Evolutionary conservation across 2,888 invertebrate species (phyloP).

Genomic region (Zelleria hepariella): DNA sequence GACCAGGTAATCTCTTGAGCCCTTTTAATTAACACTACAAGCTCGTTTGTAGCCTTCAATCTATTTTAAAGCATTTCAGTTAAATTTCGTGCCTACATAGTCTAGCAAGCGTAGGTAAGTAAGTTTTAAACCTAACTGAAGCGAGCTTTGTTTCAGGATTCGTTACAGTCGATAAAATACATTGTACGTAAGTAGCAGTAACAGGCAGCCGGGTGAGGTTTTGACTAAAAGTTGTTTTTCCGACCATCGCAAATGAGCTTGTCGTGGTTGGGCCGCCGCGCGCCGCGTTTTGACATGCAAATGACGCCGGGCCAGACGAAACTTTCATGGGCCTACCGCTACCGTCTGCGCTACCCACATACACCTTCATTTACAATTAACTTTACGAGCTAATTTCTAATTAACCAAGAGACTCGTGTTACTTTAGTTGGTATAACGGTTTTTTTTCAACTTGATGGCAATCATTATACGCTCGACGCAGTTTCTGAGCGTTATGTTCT

Average conservation of each 20-base stretch:
- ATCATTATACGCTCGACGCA: neutral
- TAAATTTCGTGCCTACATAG: neutral
- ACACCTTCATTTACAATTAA: neutral
- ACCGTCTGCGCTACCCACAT: neutral
- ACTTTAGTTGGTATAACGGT: neutral
- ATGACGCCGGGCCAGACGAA: constrained; percentile 24
- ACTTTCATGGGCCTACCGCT: neutral
- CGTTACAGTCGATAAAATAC: neutral
- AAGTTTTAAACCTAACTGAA: neutral
- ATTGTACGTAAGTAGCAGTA: neutral
- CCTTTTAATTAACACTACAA: neutral
- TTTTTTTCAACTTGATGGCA: neutral
- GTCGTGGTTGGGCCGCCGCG: constrained; percentile 42
- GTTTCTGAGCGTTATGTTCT: neutral
- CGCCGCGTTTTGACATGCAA: constrained; percentile 52
- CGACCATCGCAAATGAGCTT: constrained; percentile 40
- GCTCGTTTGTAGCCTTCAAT: neutral
- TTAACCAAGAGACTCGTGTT: neutral
- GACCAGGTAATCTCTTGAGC: neutral
- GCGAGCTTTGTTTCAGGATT: neutral
- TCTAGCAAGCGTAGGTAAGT: neutral
- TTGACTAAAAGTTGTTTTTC: neutral
- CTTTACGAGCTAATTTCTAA: neutral
- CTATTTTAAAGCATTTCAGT: neutral
- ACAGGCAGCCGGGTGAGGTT: neutral